Evolutionary conservation across 2,113 vertebrate species (phyloP).

Genomic region (Anas platyrhynchos): DNA sequence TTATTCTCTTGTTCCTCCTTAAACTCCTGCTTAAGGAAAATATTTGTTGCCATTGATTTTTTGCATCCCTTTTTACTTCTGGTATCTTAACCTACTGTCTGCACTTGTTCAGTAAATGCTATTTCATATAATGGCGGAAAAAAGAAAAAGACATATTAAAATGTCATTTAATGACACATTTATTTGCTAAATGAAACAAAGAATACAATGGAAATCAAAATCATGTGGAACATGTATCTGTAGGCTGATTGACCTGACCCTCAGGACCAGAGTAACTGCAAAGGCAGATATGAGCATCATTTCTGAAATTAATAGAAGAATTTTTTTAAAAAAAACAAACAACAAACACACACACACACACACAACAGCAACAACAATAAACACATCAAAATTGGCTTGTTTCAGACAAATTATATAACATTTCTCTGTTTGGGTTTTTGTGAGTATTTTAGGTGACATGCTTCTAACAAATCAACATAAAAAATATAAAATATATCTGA

Average conservation of each 20-base stretch:
- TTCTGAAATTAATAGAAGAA: conserved; percentile 28
- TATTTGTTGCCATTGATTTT: neutral
- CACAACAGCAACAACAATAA: neutral
- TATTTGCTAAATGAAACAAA: neutral
- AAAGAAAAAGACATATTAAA: neutral
- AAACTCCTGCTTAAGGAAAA: neutral
- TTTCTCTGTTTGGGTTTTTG: neutral
- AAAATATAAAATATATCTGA: neutral
- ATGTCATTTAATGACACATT: conserved; percentile 1
- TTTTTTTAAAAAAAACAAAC: neutral
- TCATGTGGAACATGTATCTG: neutral
- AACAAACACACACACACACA: no score
- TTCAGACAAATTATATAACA: neutral
- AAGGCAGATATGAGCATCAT: neutral
- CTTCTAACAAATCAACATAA: neutral
- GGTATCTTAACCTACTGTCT: neutral
- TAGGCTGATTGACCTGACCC: neutral
- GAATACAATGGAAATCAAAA: neutral
- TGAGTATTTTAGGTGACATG: neutral
- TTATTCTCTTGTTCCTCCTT: neutral
- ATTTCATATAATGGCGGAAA: neutral
- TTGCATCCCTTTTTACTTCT: neutral
- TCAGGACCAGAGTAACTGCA: neutral
- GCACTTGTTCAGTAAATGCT: neutral
- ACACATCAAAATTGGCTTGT: neutral